These are phyloP conservation scores for Passer domesticus DNA, from an alignment of 2,113 vertebrate genomes.

Conservation along the genomic window DNA sequence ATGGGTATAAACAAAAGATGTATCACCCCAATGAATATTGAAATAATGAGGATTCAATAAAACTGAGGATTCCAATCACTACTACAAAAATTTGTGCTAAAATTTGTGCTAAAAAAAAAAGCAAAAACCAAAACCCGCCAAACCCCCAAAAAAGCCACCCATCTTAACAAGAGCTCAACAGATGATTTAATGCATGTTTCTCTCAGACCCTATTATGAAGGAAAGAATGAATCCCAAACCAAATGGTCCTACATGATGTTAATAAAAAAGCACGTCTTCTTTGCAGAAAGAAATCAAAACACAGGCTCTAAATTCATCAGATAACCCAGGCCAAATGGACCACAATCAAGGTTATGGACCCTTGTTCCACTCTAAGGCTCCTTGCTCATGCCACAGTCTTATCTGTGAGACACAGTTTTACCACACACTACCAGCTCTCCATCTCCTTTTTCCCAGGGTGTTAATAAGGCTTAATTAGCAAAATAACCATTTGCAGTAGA, in stretches of 20 bases:
- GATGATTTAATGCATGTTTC: background rate
- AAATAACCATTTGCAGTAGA: background rate
- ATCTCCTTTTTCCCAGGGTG: background rate
- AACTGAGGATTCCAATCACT: background rate
- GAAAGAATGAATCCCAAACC: background rate
- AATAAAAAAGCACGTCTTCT: background rate
- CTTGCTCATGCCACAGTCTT: background rate
- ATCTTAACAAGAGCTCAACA: background rate
- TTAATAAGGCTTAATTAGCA: background rate
- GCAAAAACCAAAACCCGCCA: background rate
- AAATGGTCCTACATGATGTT: background rate
- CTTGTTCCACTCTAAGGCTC: background rate
- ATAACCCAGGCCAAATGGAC: background rate
- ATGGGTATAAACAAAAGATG: background rate
- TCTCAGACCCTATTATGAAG: background rate
- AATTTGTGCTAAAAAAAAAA: too few relatives aligned
- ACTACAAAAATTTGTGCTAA: background rate
- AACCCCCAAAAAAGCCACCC: rapidly evolving
- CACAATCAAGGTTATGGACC: background rate
- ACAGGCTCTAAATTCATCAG: background rate
- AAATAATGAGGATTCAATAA: background rate
- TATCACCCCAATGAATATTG: background rate
- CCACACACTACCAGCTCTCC: background rate
- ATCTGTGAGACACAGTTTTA: background rate
- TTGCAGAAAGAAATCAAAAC: background rate